A percentile compares a stretch with the other conserved stretches of the same genome.
phyloP scores from a whole-genome alignment of 2,888 invertebrate species.

The Drosophila nigricruria region DNA sequence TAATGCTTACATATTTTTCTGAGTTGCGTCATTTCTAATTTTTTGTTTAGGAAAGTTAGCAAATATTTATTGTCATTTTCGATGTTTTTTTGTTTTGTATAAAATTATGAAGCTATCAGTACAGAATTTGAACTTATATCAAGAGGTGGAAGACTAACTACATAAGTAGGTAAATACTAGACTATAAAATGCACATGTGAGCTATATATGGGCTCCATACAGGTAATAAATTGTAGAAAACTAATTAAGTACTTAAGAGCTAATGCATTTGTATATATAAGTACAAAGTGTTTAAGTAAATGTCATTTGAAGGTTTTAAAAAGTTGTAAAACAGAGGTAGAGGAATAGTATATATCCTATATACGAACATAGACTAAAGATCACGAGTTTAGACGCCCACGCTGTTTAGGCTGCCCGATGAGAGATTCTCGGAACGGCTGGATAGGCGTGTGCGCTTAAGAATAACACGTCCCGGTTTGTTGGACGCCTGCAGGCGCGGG shows the following conservation, averaged over 20 bases:
- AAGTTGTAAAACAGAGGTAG: slow-evolving; percentile 65
- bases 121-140: slow-evolving; percentile 67
- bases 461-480: slow-evolving; percentile 63
- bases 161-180: slow-evolving; percentile 34
- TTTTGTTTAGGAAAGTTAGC: slow-evolving; percentile 30
- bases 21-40: not conserved
- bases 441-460: slow-evolving; percentile 70
- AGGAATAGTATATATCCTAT: slow-evolving; percentile 62
- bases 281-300: slow-evolving; percentile 56
- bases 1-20: not conserved
- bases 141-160: slow-evolving; percentile 69
- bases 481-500: slow-evolving; percentile 44
- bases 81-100: slow-evolving; percentile 11
- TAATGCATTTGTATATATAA: slow-evolving; percentile 40
- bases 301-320: slow-evolving; percentile 60
- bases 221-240: slow-evolving; percentile 38
- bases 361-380: slow-evolving; percentile 63
- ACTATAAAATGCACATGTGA: slow-evolving; percentile 50
- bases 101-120: slow-evolving; percentile 70
- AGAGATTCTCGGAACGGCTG: slow-evolving; percentile 74
- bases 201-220: slow-evolving; percentile 10
- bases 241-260: slow-evolving; percentile 69
- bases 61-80: slow-evolving; percentile 68
- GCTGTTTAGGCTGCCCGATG: slow-evolving; percentile 71
- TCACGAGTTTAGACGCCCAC: slow-evolving; percentile 76